Base-by-base conservation (phyloP, 1,140 invertebrate species). In the Heliconius eleuchia region DNA sequence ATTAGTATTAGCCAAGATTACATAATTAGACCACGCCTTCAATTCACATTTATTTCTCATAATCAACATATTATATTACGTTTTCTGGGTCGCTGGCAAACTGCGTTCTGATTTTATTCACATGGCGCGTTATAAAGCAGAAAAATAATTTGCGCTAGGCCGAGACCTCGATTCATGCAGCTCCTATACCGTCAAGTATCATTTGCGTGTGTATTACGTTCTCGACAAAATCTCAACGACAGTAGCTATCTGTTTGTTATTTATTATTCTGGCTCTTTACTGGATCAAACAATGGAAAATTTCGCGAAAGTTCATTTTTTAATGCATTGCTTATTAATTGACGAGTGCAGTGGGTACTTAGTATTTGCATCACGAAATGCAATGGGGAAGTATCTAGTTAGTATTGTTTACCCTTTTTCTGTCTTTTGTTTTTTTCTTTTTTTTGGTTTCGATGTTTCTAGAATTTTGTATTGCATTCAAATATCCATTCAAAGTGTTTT, bases 101-200 rank as follows among this genome's bases (percentile, higher is more conserved):
- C 66, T 30, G 18, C 66, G 75, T 30, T 46, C 75, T 66, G 75
- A 77, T 71, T 76, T 77, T 77, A 77, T 77, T 77, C 71, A n/a
- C 60, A 77, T 71, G 71, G 75, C 75, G 46, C 75, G 66, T 77
- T 77, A 77, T 77, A 77, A 77, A 71, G 60, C 42, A 77, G 60
- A 37, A 46, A 77, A 77, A 77, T 71, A 71, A 71, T 71, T 77
- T 71, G 66, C 19, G 39, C 75, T 71, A 71, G 75, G 75, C 75
- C 66, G 75, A 77, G 75, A 66, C 75, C 66, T 77, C 66, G 50
- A 71, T 77, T 77, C 42, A 71, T 75, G 2, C 19, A 71, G 66
- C 66, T 77, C 42, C 75, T 71, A 46, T 66, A 71, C 42, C 66
- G 74, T 71, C 75, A 52, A 77, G 75, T 71, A 52, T 77, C 66